Evolutionary conservation across 2,797 vertebrate species (phyloP).

Genomic region (Geotrypetes seraphini): DNA sequence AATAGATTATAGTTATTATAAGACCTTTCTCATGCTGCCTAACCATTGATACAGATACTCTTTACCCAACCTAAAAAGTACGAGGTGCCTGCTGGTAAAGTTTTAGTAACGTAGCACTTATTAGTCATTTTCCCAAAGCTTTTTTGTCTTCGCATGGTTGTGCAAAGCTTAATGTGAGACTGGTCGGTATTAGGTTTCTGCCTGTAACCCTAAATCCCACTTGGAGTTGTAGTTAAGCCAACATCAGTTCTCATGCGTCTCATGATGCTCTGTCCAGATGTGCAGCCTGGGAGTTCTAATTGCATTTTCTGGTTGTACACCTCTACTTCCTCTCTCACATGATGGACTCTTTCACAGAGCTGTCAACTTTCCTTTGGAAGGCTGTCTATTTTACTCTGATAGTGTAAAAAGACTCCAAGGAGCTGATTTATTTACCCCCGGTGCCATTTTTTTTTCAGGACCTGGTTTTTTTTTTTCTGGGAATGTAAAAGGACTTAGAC

Average conservation of each 20-base stretch:
- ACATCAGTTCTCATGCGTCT: slow-evolving; percentile 13
- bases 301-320: slow-evolving; percentile 12
- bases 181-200: slow-evolving; percentile 41
- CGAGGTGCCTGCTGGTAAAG: not conserved
- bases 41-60: too few relatives aligned
- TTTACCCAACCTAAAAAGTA: not conserved
- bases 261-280: slow-evolving; percentile 29
- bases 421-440: too few relatives aligned
- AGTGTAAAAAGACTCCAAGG: too few relatives aligned
- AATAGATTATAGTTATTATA: too few relatives aligned
- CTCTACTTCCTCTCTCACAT: slow-evolving; percentile 8
- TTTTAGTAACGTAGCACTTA: slow-evolving; percentile 13
- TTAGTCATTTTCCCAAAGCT: slow-evolving; percentile 28
- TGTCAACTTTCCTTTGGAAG: not conserved
- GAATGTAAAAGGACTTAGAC: too few relatives aligned
- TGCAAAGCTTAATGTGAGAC: slow-evolving; percentile 10
- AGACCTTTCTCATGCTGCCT: too few relatives aligned
- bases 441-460: too few relatives aligned
- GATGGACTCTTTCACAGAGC: slow-evolving; percentile 24
- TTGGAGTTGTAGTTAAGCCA: slow-evolving; percentile 16
- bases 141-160: too few relatives aligned
- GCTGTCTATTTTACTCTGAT: not conserved
- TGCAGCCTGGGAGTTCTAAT: slow-evolving; percentile 9
- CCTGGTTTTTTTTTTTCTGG: too few relatives aligned
- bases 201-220: slow-evolving; percentile 16